Evolutionary conservation across 2,113 vertebrate species (phyloP), one percentile per base, ranked within the genome.

Genomic region (Psittacula cyanocephala): DNA sequence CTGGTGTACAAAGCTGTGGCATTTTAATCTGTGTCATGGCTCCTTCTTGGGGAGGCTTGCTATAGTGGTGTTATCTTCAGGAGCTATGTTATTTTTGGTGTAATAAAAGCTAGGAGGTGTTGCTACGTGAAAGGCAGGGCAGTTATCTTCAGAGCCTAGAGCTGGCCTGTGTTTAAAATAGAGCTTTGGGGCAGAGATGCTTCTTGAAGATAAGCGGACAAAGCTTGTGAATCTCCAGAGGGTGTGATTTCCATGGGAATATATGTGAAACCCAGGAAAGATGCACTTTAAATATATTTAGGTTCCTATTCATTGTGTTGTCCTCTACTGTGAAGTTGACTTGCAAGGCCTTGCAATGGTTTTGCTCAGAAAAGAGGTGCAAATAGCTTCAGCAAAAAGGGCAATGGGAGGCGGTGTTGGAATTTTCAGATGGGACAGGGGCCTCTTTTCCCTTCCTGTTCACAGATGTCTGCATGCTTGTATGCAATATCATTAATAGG

Each of bases 391-490:
- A 75, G 4, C 33, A 50, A 53, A 57, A 71, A 35, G 3, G 59
- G 3, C 8, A 9, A 25, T 17, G 7, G 53, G n/a, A 74, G 17
- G 18, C 37, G 4, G 3, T 47, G 29, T 4, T 64, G 53, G 49
- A 59, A 55, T 27, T 65, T 64, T 68, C 14, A 15, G 4, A 12
- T 49, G 35, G 25, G 12, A 4, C 13, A 33, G 24, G 5, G 8
- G 22, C 13, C 5, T 15, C 24, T 62, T 27, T 10, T 9, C 5
- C 4, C 6, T 43, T 47, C 27, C 17, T 39, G 28, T 13, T 74
- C 3, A 10, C 0, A 2, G 19, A 50, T 3, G 4, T 16, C 15
- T 62, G 5, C 1, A 0, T 60, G 31, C 28, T 57, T 6, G 16
- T 74, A 12, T 11, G 7, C 16, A 64, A 64, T 39, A 41, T 23